Evolutionary conservation across 2,888 invertebrate species (phyloP), one percentile per base, ranked within the genome.

Genomic region (Selenia dentaria): DNA sequence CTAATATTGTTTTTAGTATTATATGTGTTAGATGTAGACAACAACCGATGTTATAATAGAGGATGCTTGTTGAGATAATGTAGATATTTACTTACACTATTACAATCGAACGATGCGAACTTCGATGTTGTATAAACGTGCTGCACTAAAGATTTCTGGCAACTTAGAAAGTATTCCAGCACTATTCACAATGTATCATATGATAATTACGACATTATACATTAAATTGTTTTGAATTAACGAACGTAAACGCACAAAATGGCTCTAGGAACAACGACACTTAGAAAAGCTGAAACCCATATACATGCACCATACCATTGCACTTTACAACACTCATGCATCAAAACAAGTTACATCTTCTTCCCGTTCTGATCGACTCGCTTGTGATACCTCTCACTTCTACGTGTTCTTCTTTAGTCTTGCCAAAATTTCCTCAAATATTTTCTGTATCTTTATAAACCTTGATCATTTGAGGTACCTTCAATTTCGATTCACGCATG

Each of bases 401-500:
- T 75, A 62, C 74, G 66, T 80, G 64, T 74, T 64, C 71, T 79
- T 75, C 72, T 71, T 57, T 80, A 69, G n/a, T 79, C 66, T 75
- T 71, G 64, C 62, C 67, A 70, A 63, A 62, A 55, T 70, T 58
- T 71, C 59, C 70, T 68, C 79, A 56, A 75, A 68, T 83, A 77
- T 84, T 66, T 70, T 79, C 64, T 79, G 64, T 82, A 69, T 82
- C 72, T 67, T 72, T 74, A n/a, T 71, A 78, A 62, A 72, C 64
- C 68, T 76, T 70, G 58, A 72, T 69, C 73, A 78, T 66, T 58
- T 69, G 66, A 76, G 71, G 73, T 73, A 64, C 71, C 59, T 67
- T 69, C 62, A 63, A 70, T 65, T 65, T 67, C 70, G 70, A 70
- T 59, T 74, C 78, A 80, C 80, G 89, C 90, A 90, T 89, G 90